Percentiles rank a stretch among this genome's conserved stretches.
phyloP scores from a whole-genome alignment of 2,797 vertebrate species.

The Myioborus melanocephalus region DNA sequence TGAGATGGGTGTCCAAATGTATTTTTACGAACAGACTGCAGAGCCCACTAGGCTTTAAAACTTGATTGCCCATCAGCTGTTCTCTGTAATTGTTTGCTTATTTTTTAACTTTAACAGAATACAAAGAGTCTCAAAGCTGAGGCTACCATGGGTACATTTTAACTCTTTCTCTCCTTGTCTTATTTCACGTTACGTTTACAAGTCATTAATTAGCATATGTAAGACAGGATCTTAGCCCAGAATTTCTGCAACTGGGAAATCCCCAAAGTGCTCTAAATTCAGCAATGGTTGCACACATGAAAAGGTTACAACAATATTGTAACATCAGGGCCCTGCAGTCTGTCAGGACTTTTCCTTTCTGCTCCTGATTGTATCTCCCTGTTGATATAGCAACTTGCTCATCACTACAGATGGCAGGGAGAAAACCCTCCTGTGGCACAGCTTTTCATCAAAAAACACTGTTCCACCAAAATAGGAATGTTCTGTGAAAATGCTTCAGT shows the following conservation, averaged over 20 bases:
- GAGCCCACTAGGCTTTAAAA: slow-evolving; percentile 28
- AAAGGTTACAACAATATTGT: not conserved
- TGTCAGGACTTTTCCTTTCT: not conserved
- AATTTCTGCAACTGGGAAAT: not conserved
- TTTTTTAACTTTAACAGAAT: not conserved
- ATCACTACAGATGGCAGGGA: not conserved
- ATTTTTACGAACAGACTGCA: slow-evolving; percentile 12
- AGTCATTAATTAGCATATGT: not conserved
- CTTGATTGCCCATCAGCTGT: not conserved
- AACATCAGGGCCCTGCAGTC: not conserved
- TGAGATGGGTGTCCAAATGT: not conserved
- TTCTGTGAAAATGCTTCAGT: not conserved
- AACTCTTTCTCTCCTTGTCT: not conserved
- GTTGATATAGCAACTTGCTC: not conserved
- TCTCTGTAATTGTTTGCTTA: not conserved
- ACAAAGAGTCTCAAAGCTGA: not conserved
- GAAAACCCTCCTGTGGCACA: not conserved
- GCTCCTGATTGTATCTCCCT: accelerated
- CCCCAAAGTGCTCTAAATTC: not conserved
- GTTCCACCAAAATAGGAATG: not conserved
- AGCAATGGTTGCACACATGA: not conserved
- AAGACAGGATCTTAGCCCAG: not conserved
- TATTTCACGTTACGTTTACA: not conserved
- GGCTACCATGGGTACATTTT: not conserved
- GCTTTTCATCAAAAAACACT: not conserved